phyloP scores from a whole-genome alignment of 2,113 vertebrate genomes.

The Poecilia latipinna region DNA sequence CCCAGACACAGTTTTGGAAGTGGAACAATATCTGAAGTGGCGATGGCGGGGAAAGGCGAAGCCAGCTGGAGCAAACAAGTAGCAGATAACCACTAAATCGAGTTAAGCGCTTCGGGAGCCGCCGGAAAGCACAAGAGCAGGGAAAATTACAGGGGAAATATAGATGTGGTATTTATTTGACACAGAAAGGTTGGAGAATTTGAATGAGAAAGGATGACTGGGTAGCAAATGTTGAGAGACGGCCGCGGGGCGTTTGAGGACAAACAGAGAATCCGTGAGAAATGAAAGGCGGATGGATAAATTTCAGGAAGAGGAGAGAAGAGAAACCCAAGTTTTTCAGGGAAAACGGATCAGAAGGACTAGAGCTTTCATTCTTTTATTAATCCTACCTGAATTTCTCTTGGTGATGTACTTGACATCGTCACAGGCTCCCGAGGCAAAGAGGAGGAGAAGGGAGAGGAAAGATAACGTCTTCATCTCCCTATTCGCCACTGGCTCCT shows the following conservation, averaged over 20 bases:
- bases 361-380: not conserved
- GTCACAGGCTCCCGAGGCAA: slow-evolving; percentile 85
- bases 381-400: slow-evolving; percentile 94
- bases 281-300: not conserved
- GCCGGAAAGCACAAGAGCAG: slow-evolving; percentile 3
- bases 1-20: slow-evolving; percentile 20
- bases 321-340: not conserved
- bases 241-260: not conserved
- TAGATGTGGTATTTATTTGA: not conserved
- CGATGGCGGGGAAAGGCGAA: slow-evolving; percentile 11
- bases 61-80: not conserved
- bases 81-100: not conserved
- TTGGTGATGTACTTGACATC: slow-evolving; percentile 93
- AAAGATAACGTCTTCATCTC: slow-evolving; percentile 88
- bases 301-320: not conserved
- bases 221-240: not conserved
- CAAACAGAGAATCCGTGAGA: slow-evolving; percentile 1
- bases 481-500: slow-evolving; percentile 74
- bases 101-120: slow-evolving; percentile 6
- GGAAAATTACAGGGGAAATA: not conserved
- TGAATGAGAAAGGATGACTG: slow-evolving; percentile 22
- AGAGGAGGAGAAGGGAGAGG: slow-evolving; percentile 85
- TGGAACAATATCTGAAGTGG: slow-evolving; percentile 24
- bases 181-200: slow-evolving; percentile 1
- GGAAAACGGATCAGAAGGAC: not conserved